Base-by-base conservation (phyloP, 2,888 invertebrate genomes). In the Harpalus rubripes region DNA sequence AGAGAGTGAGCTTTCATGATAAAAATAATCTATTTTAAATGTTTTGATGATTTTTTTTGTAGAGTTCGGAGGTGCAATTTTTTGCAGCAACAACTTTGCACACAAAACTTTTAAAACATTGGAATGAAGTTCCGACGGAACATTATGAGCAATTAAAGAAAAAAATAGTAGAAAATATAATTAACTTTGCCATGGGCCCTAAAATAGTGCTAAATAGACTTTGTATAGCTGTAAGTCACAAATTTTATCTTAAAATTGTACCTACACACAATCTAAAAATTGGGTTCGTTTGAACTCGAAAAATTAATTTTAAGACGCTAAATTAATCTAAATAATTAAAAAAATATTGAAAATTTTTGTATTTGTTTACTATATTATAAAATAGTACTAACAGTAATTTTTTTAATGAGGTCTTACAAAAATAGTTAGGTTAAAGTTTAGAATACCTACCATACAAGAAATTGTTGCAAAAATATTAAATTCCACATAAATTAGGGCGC, bases 81-180 rank as follows among this genome's bases (percentile, higher is more conserved):
- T 98, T 97, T 93, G 98, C 96, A 83, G 98, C 98, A 4, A 96
- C 96, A 74, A 97, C 97, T 32, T 91, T 98, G 22, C 96, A 98
- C 89, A 95, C 95, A 0, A 98, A 98, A 91, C 94, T 98, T 79
- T 94, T 96, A 88, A 95, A 96, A 89, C 95, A 95, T 89, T 98
- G 97, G 97, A 93, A 94, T 89, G 97, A 98, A 92, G 94, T 98
- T 32, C 97, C 98, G 7, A 92, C 93, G 76, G 95, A 95, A 86
- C 96, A 96, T 89, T 95, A 96, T 90, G 94, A 95, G 86, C 94
- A 94, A 86, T 91, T 98, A 3, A 95, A 95, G 89, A 94, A 95
- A 87, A 95, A 96, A 89, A 93, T 98, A 85, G 91, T 98, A 12
- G 95, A 96, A 89, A 94, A 95, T 80, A 94, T 97, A 83, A 93